These are phyloP conservation scores for Cricetomys ansorgei DNA, from an alignment of 2,113 vertebrate species.

Conservation along the genomic window DNA sequence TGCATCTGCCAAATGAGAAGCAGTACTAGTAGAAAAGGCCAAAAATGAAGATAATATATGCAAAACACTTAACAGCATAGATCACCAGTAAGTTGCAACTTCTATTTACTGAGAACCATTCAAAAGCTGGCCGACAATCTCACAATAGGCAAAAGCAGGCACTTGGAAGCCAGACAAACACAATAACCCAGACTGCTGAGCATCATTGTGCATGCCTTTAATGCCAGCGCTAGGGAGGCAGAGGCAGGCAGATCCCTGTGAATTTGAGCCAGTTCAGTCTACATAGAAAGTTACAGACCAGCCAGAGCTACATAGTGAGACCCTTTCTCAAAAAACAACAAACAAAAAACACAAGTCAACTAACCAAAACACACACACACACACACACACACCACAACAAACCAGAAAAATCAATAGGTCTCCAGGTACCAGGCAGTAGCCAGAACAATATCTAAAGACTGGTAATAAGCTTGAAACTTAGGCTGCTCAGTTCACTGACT, in stretches of 20 bases:
- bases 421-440: neutral
- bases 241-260: neutral
- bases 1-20: neutral
- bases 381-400: neutral
- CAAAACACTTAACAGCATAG: neutral
- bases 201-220: neutral
- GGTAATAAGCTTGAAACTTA: neutral
- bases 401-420: neutral
- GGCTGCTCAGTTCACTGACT: neutral
- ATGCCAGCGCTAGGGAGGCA: neutral
- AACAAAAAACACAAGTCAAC: neutral
- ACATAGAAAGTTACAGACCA: neutral
- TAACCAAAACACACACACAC: neutral
- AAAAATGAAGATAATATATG: neutral
- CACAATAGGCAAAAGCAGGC: neutral
- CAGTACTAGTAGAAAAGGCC: neutral
- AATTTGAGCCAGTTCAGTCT: neutral
- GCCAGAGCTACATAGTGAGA: neutral
- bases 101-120: conserved; percentile 6
- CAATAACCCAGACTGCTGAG: neutral
- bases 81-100: neutral
- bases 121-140: neutral
- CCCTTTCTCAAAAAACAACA: neutral
- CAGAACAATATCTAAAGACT: neutral
- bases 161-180: neutral